Percentiles rank a stretch among this genome's conserved stretches.
These are phyloP conservation scores for Semaprochilodus insignis DNA, from an alignment of 2,797 vertebrate genomes.

Conservation along the genomic window DNA sequence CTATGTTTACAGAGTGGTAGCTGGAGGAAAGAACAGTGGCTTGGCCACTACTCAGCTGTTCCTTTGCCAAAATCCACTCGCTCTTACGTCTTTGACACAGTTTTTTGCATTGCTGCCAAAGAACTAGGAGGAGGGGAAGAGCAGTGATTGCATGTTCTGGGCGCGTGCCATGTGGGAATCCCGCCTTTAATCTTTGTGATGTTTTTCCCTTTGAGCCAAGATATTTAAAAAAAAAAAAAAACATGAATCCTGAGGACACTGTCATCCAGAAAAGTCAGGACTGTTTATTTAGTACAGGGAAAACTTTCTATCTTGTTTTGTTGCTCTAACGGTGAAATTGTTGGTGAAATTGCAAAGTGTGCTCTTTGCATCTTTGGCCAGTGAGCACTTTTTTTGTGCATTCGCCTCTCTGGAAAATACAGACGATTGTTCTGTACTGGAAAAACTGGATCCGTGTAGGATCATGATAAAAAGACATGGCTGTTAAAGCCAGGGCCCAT, in stretches of 20 bases:
- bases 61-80: constrained; percentile 76
- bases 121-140: constrained; percentile 47
- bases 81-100: constrained; percentile 65
- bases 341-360: neutral
- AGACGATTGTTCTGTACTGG: constrained; percentile 11
- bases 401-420: neutral
- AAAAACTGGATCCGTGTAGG: constrained; percentile 9
- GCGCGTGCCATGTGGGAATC: constrained; percentile 73
- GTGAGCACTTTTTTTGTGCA: neutral
- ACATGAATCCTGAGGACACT: neutral
- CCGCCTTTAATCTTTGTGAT: constrained; percentile 64
- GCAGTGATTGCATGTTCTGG: constrained; percentile 73
- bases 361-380: neutral
- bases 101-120: constrained; percentile 72
- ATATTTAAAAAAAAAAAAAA: no score
- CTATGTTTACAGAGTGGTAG: constrained; percentile 34
- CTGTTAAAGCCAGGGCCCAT: neutral
- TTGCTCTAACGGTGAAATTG: constrained; percentile 52
- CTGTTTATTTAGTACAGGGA: neutral
- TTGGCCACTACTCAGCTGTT: constrained; percentile 76
- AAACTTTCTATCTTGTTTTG: no score
- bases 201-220: constrained; percentile 42
- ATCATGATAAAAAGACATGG: neutral
- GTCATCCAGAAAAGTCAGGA: constrained; percentile 8
- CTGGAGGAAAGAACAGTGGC: constrained; percentile 58